Conservation (phyloP, 2,113 vertebrate species). For the Triplophysa tibetana region DNA sequence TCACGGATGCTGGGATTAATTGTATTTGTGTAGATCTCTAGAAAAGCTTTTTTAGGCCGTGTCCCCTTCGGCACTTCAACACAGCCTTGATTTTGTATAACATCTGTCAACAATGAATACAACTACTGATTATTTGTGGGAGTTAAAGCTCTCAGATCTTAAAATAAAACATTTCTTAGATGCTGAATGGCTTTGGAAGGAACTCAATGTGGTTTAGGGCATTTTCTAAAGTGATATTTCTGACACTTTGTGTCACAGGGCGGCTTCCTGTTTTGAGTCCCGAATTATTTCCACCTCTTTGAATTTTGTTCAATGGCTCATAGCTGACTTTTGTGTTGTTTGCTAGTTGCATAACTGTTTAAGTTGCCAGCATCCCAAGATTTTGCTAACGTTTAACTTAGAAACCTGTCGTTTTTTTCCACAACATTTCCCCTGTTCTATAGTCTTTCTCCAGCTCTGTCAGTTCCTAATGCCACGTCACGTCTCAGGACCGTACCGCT, state of each 20-base stretch:
- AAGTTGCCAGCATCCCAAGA: neutral
- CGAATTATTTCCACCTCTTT: neutral
- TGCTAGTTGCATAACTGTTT: constrained; percentile 12
- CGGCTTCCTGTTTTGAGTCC: neutral
- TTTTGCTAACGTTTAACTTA: constrained; percentile 22
- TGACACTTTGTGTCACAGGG: neutral
- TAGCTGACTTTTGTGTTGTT: neutral
- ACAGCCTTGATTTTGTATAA: constrained; percentile 35
- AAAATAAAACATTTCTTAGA: constrained; percentile 7
- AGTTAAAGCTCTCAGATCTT: constrained; percentile 24
- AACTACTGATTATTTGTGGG: constrained; percentile 30
- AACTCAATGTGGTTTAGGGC: constrained; percentile 3
- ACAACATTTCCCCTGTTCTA: constrained; percentile 49
- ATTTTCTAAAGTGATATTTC: neutral
- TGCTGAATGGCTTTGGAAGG: constrained; percentile 16
- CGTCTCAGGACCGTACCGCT: constrained; percentile 36
- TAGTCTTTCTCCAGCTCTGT: constrained; percentile 46
- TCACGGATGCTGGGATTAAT: constrained; percentile 12
- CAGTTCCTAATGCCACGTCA: constrained; percentile 49
- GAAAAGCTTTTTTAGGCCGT: constrained; percentile 16
- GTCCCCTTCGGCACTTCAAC: constrained; percentile 31
- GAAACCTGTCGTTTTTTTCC: constrained; percentile 1
- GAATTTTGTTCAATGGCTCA: neutral
- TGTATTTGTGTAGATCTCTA: constrained; percentile 3
- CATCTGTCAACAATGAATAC: constrained; percentile 35